phyloP scores from a whole-genome alignment of 2,888 invertebrate species.

The Chymomyza fuscimana region DNA sequence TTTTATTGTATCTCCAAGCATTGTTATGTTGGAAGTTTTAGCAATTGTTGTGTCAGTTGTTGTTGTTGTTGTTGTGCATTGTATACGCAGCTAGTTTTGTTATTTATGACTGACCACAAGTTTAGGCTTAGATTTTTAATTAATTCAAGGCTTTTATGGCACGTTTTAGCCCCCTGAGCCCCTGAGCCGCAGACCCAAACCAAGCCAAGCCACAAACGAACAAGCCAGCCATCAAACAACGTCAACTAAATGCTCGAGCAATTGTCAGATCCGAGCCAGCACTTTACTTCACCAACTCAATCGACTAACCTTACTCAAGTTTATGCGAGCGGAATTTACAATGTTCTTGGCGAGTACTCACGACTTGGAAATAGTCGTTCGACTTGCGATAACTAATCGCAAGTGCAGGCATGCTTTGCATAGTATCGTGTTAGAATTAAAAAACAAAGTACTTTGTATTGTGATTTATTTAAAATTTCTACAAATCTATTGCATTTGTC shows the following conservation, averaged over 20 bases:
- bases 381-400: background rate
- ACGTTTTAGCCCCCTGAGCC: constrained; percentile 2
- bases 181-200: no score
- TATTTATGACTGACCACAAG: constrained; percentile 59
- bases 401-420: no score
- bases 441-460: no score
- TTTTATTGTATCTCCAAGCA: background rate
- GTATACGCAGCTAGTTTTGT: constrained; percentile 30
- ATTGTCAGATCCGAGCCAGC: constrained; percentile 26
- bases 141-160: constrained; percentile 69
- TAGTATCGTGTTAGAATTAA: no score
- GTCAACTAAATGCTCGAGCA: constrained; percentile 22
- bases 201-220: constrained; percentile 1
- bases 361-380: no score
- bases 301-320: background rate
- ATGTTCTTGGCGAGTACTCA: background rate
- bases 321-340: background rate
- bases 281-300: background rate
- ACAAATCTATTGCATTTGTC: no score
- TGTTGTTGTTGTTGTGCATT: constrained; percentile 37
- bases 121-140: constrained; percentile 73
- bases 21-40: constrained; percentile 30
- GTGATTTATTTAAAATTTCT: no score
- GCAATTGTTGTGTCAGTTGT: constrained; percentile 35
- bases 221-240: background rate